These are phyloP conservation scores for Brachypodius melanocephalos DNA, from an alignment of 2,113 vertebrate species.

Conservation along the genomic window DNA sequence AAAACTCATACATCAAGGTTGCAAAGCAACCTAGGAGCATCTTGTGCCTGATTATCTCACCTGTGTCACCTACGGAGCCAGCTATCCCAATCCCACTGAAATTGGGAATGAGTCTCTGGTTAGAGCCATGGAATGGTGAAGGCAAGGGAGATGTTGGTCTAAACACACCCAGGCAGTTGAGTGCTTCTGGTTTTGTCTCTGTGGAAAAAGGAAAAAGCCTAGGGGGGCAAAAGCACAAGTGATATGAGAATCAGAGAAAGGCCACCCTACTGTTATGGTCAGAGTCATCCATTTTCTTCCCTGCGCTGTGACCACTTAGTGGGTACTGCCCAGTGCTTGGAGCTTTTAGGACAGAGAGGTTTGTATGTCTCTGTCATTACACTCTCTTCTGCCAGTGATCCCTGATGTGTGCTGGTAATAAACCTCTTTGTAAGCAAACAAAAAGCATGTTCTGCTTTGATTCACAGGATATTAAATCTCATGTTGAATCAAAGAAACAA, in stretches of 20 bases:
- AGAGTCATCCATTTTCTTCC: not conserved
- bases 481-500: slow-evolving; percentile 12
- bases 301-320: not conserved
- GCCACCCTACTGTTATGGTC: not conserved
- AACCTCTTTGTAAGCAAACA: slow-evolving; percentile 24
- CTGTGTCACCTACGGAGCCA: not conserved
- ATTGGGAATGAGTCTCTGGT: not conserved
- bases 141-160: not conserved
- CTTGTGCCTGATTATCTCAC: not conserved
- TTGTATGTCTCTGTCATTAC: not conserved
- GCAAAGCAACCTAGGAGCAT: not conserved
- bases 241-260: not conserved
- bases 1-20: not conserved
- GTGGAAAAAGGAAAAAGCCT: not conserved
- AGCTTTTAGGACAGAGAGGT: not conserved
- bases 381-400: not conserved
- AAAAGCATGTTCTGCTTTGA: not conserved
- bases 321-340: not conserved
- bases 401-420: not conserved
- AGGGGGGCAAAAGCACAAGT: not conserved
- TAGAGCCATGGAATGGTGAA: not conserved
- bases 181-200: not conserved
- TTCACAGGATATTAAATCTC: slow-evolving; percentile 59
- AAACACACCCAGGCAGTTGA: not conserved
- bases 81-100: not conserved